Evolutionary conservation across 2,113 vertebrate genomes (phyloP), one percentile per base, ranked within the genome.

Genomic region (Irena cyanogastra): DNA sequence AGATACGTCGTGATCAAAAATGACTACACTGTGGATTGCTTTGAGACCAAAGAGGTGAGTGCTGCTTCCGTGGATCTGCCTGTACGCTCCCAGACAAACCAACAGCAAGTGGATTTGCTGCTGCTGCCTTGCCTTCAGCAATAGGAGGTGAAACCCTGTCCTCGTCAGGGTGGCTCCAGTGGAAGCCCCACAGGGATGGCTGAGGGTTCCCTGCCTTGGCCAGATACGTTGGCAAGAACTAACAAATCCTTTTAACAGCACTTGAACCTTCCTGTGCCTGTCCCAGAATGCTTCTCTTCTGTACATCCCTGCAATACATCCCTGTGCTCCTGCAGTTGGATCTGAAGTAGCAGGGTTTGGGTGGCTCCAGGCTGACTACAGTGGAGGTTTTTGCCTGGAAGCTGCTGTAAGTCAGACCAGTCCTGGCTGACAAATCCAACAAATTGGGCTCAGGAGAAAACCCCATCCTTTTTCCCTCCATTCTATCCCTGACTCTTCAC

Each of bases 11-110:
- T 99, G 82, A 94, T 99, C 81, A 98, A 98, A 95, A 98, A 98
- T 10, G 98, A 98, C 95, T 98, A 99, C 95, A 96, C 97, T 42
- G 96, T 99, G 97, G 98, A 99, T 95, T 99, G 98, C 96, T 98
- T 99, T 76, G 98, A 99, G 78, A 98, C 96, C 91, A 98, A 98
- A 95, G 98, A 99, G 98, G 99, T 99, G 94, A 98, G 97, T 56
- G 24, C 59, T 87, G 35, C 75, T 56, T 70, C 70, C 14, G 7
- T 16, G 42, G 20, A 35, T 2, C 2, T 81, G 37, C 41, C 64
- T 63, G 63, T 28, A 1, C 0, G 0, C 16, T 60, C 45, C 30
- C 33, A 80, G 53, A 41, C 16, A 63, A 89, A 26, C 47, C 37
- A 24, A 3, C 2, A 26, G 3, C 30, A 30, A 16, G 50, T 39